Evolutionary conservation across 2,797 vertebrate species (phyloP), one percentile per base, ranked within the genome.

Genomic region (Eutrigla gurnardus): DNA sequence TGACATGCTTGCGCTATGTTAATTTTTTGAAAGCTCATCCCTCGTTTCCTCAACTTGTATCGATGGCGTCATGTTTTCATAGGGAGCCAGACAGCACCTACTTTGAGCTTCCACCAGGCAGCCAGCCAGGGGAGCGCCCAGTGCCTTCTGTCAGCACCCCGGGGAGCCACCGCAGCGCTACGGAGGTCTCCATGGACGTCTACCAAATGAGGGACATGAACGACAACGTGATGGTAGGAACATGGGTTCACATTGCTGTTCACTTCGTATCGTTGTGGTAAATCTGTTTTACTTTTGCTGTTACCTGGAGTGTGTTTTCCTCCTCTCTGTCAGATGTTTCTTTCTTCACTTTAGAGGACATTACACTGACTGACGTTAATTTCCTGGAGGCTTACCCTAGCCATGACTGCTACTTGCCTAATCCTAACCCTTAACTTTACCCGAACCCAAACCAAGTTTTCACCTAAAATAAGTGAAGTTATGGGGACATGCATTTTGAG

Each of bases 31-130:
- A 54, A 70, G 7, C 55, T 46, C 18, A 36, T 35, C 35, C 39
- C 12, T 59, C 25, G 25, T 67, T 62, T 57, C 4, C 68, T 70
- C 4, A 59, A 1, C 37, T 18, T 40, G 2, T 62, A 43, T 72
- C 3, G 15, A 1, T 55, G 43, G 10, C 45, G 42, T 53, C 47
- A 13, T 87, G 52, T 52, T 25, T 81, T 83, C 59, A 4, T 90
- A 99, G 98, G 87, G 98, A 99, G 83, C 98, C 98, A 0, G 98
- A 99, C 93, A 99, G 96, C 92, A 99, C 97, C 57, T 99, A 98
- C 88, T 99, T 96, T 2, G 97, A 98, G 93, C 96, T 99, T 32
- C 96, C 97, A 3, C 93, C 94, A 3, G 83, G 95, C 42, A 93
- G 86, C 77, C 95, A 96, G 65, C 63, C 77, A 0, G 93, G 92